Evolutionary conservation across 2,888 invertebrate species (phyloP), one percentile per base, ranked within the genome.

Genomic region (Drosophila gaucha): DNA sequence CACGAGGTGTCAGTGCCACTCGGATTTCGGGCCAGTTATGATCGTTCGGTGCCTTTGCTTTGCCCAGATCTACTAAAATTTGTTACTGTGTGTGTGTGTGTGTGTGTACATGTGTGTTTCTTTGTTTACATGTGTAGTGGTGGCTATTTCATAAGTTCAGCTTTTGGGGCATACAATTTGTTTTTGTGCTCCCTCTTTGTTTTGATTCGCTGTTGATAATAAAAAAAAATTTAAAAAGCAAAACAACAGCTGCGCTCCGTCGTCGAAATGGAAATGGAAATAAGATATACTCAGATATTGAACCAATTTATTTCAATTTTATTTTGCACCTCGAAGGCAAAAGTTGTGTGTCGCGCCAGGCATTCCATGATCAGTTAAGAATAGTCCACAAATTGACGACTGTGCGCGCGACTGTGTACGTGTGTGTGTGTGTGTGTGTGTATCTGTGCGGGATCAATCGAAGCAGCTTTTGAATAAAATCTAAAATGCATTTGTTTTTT

Each of bases 261-360:
- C 31, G 63, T 58, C 55, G 66, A 68, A 65, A 72, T 79, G 72
- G 59, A 78, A 67, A 79, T 82, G 83, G 57, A 74, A 86, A 71
- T 80, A 72, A 87, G 74, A 86, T 68, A 87, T 74, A 56, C 63
- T 60, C 65, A 63, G 38, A 75, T 76, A 76, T 78, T 79, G 84
- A 58, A 71, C 84, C 80, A 84, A 84, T 88, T 88, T 86, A 88
- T 86, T 88, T 88, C 69, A 86, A 88, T 84, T 74, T 76, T 66
- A 74, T 52, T 88, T 79, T 65, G 68, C 72, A 83, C 78, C 71
- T 75, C 73, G 67, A 55, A 67, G 67, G 65, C 69, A 57, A 47
- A 69, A 66, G 84, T 88, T 78, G 86, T 86, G 71, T 18, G n/a
- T 28, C 57, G 63, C 60, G 39, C 54, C 58, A 14, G 16, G 18